Percentiles rank a stretch among this genome's conserved stretches.
These are phyloP conservation scores for Linnaemya vulpina DNA, from an alignment of 2,888 invertebrate species.

Conservation along the genomic window DNA sequence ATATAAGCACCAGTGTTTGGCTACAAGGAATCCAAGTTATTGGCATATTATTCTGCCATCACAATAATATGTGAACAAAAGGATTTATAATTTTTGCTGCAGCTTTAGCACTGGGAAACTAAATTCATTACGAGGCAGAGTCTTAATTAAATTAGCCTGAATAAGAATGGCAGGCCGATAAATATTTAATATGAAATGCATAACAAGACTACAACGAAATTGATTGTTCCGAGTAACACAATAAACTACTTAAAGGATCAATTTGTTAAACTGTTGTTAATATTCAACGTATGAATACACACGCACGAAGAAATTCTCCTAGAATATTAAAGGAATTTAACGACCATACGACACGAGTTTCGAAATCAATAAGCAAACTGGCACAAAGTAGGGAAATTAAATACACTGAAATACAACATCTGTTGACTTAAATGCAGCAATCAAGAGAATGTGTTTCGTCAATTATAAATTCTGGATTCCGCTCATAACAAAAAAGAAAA, in stretches of 20 bases:
- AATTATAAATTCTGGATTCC: too few relatives aligned
- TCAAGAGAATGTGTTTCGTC: too few relatives aligned
- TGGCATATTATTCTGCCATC: conserved; percentile 23
- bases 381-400: too few relatives aligned
- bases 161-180: conserved; percentile 14
- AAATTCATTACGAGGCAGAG: conserved; percentile 11
- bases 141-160: background rate
- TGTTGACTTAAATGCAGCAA: too few relatives aligned
- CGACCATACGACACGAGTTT: too few relatives aligned
- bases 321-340: too few relatives aligned
- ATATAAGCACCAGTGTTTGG: too few relatives aligned
- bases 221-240: background rate
- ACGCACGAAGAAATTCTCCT: too few relatives aligned
- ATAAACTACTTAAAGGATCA: conserved; percentile 4
- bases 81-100: conserved; percentile 22
- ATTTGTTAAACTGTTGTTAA: background rate
- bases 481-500: too few relatives aligned
- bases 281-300: too few relatives aligned
- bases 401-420: too few relatives aligned
- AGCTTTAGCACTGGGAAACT: background rate
- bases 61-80: conserved; percentile 40
- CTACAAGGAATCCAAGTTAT: background rate
- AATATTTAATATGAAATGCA: conserved; percentile 3
- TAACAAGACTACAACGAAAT: background rate
- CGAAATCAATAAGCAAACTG: too few relatives aligned